Percentiles rank a stretch among this genome's conserved stretches.
phyloP scores from a whole-genome alignment of 1,140 invertebrate species.

The Mycetomoellerius zeteki region DNA sequence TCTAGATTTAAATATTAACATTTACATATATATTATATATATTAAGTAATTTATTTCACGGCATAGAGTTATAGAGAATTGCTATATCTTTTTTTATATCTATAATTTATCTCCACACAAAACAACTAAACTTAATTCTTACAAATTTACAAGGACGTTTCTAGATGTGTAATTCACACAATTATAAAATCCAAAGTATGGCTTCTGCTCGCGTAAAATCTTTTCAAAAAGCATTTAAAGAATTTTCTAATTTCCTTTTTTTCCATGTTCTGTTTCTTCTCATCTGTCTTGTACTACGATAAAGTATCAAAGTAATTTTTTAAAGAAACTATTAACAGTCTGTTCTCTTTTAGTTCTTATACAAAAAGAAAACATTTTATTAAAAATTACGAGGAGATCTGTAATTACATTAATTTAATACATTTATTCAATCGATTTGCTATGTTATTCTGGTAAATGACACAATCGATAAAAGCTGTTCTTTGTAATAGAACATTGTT shows the following conservation, averaged over 20 bases:
- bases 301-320: constrained; percentile 21
- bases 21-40: constrained; percentile 33
- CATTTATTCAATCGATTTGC: constrained; percentile 20
- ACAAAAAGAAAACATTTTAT: constrained; percentile 10
- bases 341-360: constrained; percentile 7
- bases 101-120: neutral
- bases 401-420: constrained; percentile 32
- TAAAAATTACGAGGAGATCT: constrained; percentile 10
- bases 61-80: neutral
- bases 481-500: constrained; percentile 12
- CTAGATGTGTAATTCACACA: neutral
- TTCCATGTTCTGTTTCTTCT: neutral
- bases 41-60: constrained; percentile 23
- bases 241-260: neutral
- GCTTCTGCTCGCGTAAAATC: neutral
- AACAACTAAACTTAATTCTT: neutral
- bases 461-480: neutral
- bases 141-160: neutral
- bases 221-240: neutral
- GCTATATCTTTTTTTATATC: neutral
- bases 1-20: constrained; percentile 70
- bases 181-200: neutral
- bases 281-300: constrained; percentile 52
- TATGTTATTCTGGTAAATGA: constrained; percentile 9
- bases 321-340: neutral